Evolutionary conservation across 2,113 vertebrate genomes (phyloP).

Genomic region (Ailuropoda melanoleuca): DNA sequence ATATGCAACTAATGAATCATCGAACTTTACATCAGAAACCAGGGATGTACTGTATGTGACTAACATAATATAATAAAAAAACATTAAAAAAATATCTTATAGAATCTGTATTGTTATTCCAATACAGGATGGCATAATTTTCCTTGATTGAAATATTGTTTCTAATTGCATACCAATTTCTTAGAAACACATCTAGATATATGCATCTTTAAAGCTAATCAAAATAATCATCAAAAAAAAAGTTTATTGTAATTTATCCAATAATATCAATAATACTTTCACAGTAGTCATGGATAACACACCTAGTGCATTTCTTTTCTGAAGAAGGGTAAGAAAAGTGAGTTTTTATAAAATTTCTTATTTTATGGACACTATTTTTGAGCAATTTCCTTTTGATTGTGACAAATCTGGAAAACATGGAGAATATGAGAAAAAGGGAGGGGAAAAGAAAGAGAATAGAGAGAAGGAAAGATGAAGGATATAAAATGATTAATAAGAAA

Average conservation of each 20-base stretch:
- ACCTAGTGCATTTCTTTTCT: neutral
- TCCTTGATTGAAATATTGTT: constrained; percentile 61
- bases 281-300: neutral
- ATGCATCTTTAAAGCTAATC: constrained; percentile 33
- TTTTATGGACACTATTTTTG: neutral
- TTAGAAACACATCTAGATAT: constrained; percentile 5
- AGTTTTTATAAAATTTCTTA: neutral
- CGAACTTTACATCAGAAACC: too few species aligned
- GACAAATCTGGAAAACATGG: neutral
- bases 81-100: neutral
- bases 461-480: neutral
- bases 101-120: constrained; percentile 39
- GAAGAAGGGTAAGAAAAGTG: neutral
- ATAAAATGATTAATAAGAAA: neutral
- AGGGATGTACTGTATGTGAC: too few species aligned
- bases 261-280: constrained; percentile 22
- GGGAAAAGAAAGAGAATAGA: neutral
- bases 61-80: too few species aligned
- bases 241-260: constrained; percentile 3
- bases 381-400: neutral
- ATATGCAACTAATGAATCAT: too few species aligned
- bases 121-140: constrained; percentile 33
- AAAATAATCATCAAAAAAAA: constrained; percentile 20
- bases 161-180: constrained; percentile 48
- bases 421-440: neutral